phyloP scores from a whole-genome alignment of 2,888 invertebrate species.

The Corbicula japonica region DNA sequence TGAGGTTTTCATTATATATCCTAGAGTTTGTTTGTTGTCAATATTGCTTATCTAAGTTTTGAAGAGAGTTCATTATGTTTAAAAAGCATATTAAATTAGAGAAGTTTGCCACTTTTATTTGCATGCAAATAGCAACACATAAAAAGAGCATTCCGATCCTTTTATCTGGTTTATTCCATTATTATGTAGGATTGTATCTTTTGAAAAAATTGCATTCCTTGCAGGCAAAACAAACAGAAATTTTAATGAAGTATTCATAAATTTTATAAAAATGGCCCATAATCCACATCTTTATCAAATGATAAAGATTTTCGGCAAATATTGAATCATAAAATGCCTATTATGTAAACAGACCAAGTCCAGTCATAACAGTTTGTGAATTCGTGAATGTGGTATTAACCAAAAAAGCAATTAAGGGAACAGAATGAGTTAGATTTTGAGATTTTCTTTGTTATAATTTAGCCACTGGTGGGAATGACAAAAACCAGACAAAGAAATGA shows the following conservation, averaged over 20 bases:
- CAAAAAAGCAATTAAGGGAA: slow-evolving; percentile 23
- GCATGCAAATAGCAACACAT: too few species aligned
- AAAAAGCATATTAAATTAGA: too few species aligned
- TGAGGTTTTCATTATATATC: too few species aligned
- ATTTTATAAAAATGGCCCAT: slow-evolving; percentile 10
- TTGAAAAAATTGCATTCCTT: slow-evolving; percentile 7
- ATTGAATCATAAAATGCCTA: slow-evolving; percentile 3
- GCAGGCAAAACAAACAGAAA: slow-evolving; percentile 2
- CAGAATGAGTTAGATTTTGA: too few species aligned
- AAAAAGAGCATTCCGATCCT: too few species aligned
- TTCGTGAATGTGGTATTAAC: slow-evolving; percentile 8
- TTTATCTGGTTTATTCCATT: too few species aligned
- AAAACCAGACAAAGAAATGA: slow-evolving; percentile 12
- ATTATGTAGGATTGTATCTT: too few species aligned
- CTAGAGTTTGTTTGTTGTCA: too few species aligned
- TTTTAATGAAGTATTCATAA: slow-evolving; percentile 28
- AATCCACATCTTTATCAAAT: background rate
- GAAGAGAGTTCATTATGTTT: too few species aligned
- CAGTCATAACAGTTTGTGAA: slow-evolving; percentile 18
- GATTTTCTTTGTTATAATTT: slow-evolving; percentile 11
- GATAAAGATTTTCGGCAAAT: background rate
- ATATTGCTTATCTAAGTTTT: too few species aligned
- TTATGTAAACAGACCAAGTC: slow-evolving; percentile 12
- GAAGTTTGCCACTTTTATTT: too few species aligned
- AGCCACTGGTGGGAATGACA: slow-evolving; percentile 3